Evolutionary conservation across 35 echinoderm and acorn worm genomes (phyloP).

Genomic region (Apostichopus parvimensis): DNA sequence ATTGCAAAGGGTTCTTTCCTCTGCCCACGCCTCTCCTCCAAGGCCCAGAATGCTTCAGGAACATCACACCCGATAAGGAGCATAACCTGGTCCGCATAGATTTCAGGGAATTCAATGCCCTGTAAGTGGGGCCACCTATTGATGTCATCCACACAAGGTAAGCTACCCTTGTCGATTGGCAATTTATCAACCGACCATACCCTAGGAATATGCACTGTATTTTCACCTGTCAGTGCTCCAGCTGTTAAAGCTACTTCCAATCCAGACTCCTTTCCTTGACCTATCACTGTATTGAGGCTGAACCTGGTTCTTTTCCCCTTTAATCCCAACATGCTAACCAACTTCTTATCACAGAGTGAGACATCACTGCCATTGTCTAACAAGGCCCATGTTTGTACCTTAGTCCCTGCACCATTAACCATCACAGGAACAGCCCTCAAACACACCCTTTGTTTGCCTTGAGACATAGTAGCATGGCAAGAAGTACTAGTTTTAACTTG

Average conservation of each 20-base stretch:
- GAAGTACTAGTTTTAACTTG: neutral
- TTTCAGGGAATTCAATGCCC: constrained; percentile 25
- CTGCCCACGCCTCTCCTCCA: too few species aligned
- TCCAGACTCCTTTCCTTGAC: neutral
- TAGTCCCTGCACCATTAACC: neutral
- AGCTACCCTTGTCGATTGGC: constrained; percentile 15
- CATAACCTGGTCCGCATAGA: neutral
- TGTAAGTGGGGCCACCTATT: neutral
- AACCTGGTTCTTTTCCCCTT: constrained; percentile 8
- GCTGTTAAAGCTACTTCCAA: neutral
- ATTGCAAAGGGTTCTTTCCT: too few species aligned
- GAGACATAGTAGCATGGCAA: neutral
- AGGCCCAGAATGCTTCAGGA: too few species aligned
- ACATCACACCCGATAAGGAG: constrained; percentile 6
- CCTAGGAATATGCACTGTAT: constrained; percentile 25
- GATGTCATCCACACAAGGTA: neutral
- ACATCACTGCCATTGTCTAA: constrained; percentile 11
- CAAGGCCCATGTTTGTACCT: constrained; percentile 21
- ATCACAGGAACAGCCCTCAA: constrained; percentile 17
- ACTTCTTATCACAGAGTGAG: constrained; percentile 32
- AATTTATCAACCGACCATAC: constrained; percentile 54
- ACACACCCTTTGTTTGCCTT: constrained; percentile 8
- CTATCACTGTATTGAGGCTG: neutral
- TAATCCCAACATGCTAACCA: constrained; percentile 21
- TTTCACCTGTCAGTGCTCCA: neutral